Percentiles rank a stretch among this genome's conserved stretches.
Conservation (phyloP, 2,797 vertebrate species). For the Apodemus agrarius region DNA sequence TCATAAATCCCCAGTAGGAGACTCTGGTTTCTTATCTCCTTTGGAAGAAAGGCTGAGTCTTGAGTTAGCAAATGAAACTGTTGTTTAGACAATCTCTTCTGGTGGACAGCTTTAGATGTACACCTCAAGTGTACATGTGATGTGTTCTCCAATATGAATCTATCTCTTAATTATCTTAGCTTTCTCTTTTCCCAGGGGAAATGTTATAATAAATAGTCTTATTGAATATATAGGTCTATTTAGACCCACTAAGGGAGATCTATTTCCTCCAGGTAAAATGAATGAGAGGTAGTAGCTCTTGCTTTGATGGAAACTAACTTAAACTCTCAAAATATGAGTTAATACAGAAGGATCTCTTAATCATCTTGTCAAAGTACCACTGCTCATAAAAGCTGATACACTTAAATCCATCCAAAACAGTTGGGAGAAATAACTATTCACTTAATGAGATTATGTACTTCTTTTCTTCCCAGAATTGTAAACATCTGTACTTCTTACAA, state of each 20-base stretch:
- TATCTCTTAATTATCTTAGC: not conserved
- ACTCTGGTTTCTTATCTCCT: not conserved
- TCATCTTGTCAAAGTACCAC: not conserved
- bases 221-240: not conserved
- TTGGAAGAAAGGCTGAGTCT: not conserved
- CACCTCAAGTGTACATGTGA: not conserved
- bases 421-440: not conserved
- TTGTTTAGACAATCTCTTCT: too few relatives aligned
- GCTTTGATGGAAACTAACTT: not conserved
- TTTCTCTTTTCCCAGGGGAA: not conserved
- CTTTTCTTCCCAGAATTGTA: too few relatives aligned
- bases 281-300: not conserved
- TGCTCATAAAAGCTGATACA: not conserved
- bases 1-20: not conserved
- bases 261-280: not conserved
- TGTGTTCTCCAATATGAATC: not conserved
- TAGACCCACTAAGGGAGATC: not conserved
- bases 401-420: not conserved
- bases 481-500: too few relatives aligned
- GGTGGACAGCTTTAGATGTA: too few relatives aligned
- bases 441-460: not conserved
- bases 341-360: not conserved
- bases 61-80: not conserved
- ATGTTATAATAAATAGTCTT: not conserved
- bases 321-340: not conserved